These are phyloP conservation scores for Drosophila elegans DNA, from an alignment of 1,140 invertebrate species.

Conservation along the genomic window DNA sequence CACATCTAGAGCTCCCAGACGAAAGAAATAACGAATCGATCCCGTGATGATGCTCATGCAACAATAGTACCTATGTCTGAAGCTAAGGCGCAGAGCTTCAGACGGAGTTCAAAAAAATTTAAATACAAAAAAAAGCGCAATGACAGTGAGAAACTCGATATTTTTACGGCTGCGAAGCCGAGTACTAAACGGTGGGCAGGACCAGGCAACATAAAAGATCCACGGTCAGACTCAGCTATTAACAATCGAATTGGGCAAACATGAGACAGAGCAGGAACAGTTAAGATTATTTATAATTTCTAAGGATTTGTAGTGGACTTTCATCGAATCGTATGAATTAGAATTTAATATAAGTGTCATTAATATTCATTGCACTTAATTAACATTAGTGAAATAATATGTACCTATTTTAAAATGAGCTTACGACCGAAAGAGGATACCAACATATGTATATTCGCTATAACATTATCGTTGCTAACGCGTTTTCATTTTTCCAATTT, in stretches of 20 bases:
- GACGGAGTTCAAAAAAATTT: neutral
- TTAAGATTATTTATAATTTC: conserved; percentile 75
- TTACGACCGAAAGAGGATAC: no score
- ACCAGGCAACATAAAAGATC: conserved; percentile 51
- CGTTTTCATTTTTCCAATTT: no score
- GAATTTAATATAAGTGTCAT: conserved; percentile 50
- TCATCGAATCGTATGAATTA: conserved; percentile 24
- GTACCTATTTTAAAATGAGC: no score
- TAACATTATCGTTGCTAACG: neutral
- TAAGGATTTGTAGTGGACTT: conserved; percentile 74
- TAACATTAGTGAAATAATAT: no score
- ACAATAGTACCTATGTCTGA: conserved; percentile 4
- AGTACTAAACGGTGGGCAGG: conserved; percentile 24
- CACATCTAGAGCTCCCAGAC: conserved; percentile 14
- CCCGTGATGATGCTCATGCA: conserved; percentile 33
- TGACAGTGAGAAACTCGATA: no score
- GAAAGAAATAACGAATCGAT: conserved; percentile 38
- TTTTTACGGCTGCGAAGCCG: no score
- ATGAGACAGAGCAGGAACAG: conserved; percentile 25
- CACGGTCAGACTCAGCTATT: conserved; percentile 53
- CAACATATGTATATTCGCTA: neutral
- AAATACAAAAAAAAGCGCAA: neutral
- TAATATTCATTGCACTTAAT: conserved; percentile 54
- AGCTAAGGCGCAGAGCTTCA: conserved; percentile 12
- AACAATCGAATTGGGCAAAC: conserved; percentile 36